Conservation (phyloP, 1,140 invertebrate genomes). For the Oncopodura yosiiana region DNA sequence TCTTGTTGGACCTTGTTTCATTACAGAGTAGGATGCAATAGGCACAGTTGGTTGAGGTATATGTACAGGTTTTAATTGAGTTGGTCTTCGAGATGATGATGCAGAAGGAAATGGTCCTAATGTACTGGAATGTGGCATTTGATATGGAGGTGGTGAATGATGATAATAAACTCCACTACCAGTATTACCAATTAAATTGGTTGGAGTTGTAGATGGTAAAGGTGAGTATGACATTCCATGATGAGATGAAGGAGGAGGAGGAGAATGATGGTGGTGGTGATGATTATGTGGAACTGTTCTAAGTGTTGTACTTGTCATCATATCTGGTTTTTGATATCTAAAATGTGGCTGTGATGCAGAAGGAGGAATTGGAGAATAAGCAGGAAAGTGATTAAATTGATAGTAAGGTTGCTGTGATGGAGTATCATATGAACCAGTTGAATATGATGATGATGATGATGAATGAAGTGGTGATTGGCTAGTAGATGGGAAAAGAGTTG, state of each 20-base stretch:
- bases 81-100: not conserved
- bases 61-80: not conserved
- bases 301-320: too few species aligned
- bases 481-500: slow-evolving; percentile 1
- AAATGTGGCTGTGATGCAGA: not conserved
- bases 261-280: too few species aligned
- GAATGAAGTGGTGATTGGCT: not conserved
- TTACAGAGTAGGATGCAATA: not conserved
- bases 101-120: not conserved
- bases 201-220: not conserved
- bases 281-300: too few species aligned
- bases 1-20: too few species aligned
- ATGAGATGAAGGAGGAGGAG: too few species aligned
- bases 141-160: too few species aligned
- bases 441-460: too few species aligned
- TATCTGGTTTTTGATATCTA: too few species aligned
- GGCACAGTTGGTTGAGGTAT: not conserved
- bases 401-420: not conserved
- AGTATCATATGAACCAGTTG: too few species aligned
- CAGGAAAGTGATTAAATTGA: not conserved
- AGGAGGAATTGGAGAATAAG: not conserved
- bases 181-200: not conserved
- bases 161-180: not conserved
- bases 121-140: not conserved
- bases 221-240: too few species aligned